Conservation (phyloP, 1,140 invertebrate species). For the Charaxes varanes region DNA sequence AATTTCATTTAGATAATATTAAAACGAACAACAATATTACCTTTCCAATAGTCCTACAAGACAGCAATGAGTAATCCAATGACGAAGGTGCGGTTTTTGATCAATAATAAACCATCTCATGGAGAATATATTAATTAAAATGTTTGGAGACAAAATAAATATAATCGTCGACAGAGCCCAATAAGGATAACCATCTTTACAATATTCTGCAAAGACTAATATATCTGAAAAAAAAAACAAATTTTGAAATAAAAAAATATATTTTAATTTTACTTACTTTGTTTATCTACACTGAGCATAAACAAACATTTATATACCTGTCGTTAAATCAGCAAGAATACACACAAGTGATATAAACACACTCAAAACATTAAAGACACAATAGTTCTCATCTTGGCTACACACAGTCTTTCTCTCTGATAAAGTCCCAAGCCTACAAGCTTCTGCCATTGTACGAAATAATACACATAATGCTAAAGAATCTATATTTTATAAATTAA, state of each 20-base stretch:
- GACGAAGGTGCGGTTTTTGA: constrained; percentile 38
- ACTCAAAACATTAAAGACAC: constrained; percentile 62
- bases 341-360: constrained; percentile 66
- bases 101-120: constrained; percentile 58
- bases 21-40: constrained; percentile 30
- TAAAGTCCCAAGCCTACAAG: constrained; percentile 48
- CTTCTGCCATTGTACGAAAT: constrained; percentile 61
- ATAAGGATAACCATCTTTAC: constrained; percentile 50
- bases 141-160: constrained; percentile 56
- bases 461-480: constrained; percentile 53
- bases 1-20: neutral
- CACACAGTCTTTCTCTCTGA: constrained; percentile 39
- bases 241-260: constrained; percentile 3
- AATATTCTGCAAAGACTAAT: constrained; percentile 63
- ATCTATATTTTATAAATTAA: neutral
- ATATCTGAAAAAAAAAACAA: constrained; percentile 47
- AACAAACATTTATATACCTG: constrained; percentile 35
- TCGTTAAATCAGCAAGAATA: constrained; percentile 63
- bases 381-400: constrained; percentile 59
- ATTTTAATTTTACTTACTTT: too few relatives aligned
- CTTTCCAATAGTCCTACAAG: constrained; percentile 59
- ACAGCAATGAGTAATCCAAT: constrained; percentile 57
- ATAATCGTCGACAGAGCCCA: constrained; percentile 53
- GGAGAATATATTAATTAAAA: constrained; percentile 63
- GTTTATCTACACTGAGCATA: too few relatives aligned